Percentiles rank a stretch among this genome's conserved stretches.
Evolutionary conservation across 2,888 invertebrate genomes (phyloP).

Genomic region (Watsonalla cultraria): DNA sequence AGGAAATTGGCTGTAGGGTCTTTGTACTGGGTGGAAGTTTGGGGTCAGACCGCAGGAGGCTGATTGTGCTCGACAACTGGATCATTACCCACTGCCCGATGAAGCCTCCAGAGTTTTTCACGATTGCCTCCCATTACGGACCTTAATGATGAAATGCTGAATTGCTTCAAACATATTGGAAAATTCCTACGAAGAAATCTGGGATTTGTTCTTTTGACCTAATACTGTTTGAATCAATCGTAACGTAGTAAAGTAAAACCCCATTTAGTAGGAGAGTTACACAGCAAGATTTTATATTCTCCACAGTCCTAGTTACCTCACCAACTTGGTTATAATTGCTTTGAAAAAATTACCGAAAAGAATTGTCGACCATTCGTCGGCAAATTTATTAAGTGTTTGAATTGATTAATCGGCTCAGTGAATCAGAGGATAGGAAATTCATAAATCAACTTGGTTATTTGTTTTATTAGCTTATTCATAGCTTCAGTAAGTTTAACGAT

Average conservation of each 20-base stretch:
- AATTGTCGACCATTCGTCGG: too few relatives aligned
- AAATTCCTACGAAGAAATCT: neutral
- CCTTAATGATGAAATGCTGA: neutral
- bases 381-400: too few relatives aligned
- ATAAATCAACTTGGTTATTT: neutral
- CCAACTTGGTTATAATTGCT: too few relatives aligned
- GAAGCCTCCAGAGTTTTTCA: neutral
- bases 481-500: constrained; percentile 18
- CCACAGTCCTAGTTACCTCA: too few relatives aligned
- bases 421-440: too few relatives aligned
- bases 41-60: constrained; percentile 12
- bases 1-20: constrained; percentile 13
- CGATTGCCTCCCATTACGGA: neutral
- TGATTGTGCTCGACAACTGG: constrained; percentile 2
- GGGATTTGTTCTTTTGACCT: too few relatives aligned
- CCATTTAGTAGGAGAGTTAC: too few relatives aligned
- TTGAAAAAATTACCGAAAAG: too few relatives aligned
- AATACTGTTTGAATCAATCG: too few relatives aligned
- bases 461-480: constrained; percentile 17
- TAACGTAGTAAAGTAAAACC: too few relatives aligned
- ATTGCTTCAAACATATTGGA: neutral
- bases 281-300: too few relatives aligned
- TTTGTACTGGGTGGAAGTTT: constrained; percentile 12
- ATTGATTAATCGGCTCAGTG: too few relatives aligned
- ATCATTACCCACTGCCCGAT: constrained; percentile 1